Evolutionary conservation across 2,113 vertebrate species (phyloP).

Genomic region (Illadopsis cleaveri): DNA sequence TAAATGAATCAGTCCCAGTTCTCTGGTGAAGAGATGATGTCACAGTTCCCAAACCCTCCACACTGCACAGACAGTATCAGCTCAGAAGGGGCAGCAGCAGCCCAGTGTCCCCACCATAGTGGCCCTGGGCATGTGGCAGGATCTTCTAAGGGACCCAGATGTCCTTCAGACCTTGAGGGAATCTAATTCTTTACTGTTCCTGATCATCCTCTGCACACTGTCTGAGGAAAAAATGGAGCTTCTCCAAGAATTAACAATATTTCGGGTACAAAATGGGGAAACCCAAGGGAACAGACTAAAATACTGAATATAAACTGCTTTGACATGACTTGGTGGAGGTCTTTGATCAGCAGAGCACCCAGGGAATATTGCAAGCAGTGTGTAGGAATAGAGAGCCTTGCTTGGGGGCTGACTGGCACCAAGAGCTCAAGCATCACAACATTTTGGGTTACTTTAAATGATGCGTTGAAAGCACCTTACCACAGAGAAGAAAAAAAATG

Average conservation of each 20-base stretch:
- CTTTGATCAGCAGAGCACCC: not conserved
- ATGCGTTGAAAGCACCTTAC: not conserved
- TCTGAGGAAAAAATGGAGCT: not conserved
- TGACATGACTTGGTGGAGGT: not conserved
- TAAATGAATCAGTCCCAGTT: not conserved
- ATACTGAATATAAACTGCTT: not conserved
- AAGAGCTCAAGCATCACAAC: not conserved
- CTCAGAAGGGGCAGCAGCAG: not conserved
- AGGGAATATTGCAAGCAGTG: not conserved
- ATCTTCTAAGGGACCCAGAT: not conserved
- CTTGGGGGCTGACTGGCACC: not conserved
- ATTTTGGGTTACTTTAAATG: not conserved
- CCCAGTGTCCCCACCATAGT: fast-evolving
- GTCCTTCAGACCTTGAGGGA: not conserved
- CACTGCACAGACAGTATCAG: not conserved
- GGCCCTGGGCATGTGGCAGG: not conserved
- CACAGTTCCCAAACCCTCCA: not conserved
- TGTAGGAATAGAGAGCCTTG: fast-evolving
- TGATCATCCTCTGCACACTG: fast-evolving
- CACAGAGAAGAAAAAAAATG: not conserved
- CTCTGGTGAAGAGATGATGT: not conserved
- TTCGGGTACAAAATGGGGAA: not conserved
- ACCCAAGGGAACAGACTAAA: not conserved
- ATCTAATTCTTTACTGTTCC: not conserved
- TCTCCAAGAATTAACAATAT: not conserved